Evolutionary conservation across 2,797 vertebrate genomes (phyloP).

Genomic region (Alectoris magna): DNA sequence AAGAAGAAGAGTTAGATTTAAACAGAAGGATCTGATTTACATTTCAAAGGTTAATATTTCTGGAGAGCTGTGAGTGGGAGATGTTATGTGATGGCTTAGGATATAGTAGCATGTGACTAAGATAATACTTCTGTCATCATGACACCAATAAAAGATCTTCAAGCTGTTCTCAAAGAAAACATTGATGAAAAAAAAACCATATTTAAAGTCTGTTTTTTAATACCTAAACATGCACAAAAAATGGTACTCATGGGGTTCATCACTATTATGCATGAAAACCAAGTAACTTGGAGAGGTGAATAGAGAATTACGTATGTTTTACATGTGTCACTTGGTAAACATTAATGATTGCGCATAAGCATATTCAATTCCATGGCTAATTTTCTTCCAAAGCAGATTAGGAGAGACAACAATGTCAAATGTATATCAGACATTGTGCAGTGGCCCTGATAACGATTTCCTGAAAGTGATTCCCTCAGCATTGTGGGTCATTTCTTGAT

Average conservation of each 20-base stretch:
- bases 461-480: not conserved
- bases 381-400: not conserved
- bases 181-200: not conserved
- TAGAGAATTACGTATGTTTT: not conserved
- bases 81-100: not conserved
- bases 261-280: not conserved
- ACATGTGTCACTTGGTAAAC: not conserved
- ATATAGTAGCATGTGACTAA: not conserved
- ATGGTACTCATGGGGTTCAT: not conserved
- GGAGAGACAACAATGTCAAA: not conserved
- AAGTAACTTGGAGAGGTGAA: not conserved
- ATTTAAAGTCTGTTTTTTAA: not conserved
- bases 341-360: not conserved
- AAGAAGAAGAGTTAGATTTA: not conserved
- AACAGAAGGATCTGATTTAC: not conserved
- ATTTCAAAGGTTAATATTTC: constrained; percentile 13
- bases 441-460: not conserved
- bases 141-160: not conserved
- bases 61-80: not conserved
- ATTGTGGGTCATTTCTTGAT: not conserved
- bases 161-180: not conserved
- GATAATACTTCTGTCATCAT: not conserved
- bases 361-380: not conserved
- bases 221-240: not conserved
- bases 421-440: not conserved